Evolutionary conservation across 2,113 vertebrate species (phyloP), one percentile per base, ranked within the genome.

Genomic region (Oryzias celebensis): DNA sequence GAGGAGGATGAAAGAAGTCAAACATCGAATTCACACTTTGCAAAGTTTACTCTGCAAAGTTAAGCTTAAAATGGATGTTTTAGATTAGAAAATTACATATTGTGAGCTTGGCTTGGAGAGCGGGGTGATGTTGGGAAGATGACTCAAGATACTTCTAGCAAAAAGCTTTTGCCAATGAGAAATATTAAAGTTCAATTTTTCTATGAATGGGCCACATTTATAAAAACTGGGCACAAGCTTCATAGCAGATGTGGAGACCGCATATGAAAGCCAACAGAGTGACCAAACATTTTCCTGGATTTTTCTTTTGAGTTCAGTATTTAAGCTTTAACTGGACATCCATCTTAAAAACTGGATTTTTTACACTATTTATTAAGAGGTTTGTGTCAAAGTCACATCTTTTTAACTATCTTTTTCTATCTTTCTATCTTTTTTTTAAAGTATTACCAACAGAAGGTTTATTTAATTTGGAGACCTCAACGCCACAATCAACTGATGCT

Each of bases 121-220:
- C 36, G 10, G 36, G 36, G 10, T 1, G 3, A 12, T 36, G 36
- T 10, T 36, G 36, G 36, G 36, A 36, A 36, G 10, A 12, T 10
- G 36, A 36, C 36, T 36, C 36, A 36, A 36, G 36, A 36, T 28
- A 5, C 26, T 28, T 28, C 18, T 57, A 51, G 71, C 81, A 73
- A 77, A 72, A 57, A 62, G 49, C 24, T 43, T 52, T 42, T 43
- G 42, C 15, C 13, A 84, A 52, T 45, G 50, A 77, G 85, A 81
- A 48, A 82, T 66, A 61, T 58, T 67, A 66, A 66, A 62, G 66
- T 10, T 36, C 72, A 71, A 61, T 81, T 57, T 78, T 56, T 58
- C 18, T 36, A 52, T 56, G 67, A 73, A 76, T 62, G 52, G 58
- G 0, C 45, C 20, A 17, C 54, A 71, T 53, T 75, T 72, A 26